phyloP scores from a whole-genome alignment of 1,140 invertebrate genomes.

The Drosophila ananassae region DNA sequence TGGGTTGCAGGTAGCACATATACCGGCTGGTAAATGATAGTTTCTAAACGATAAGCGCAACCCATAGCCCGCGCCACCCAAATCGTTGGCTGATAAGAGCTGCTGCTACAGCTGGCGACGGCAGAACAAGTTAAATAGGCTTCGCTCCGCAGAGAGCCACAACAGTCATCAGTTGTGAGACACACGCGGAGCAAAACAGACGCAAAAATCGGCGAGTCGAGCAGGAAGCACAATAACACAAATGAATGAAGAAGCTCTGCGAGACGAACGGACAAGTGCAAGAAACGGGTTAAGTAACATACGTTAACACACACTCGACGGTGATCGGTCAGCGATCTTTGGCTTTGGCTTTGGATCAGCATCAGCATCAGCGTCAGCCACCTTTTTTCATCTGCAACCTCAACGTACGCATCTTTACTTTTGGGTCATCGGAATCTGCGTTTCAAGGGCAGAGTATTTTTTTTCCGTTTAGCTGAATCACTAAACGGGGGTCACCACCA shows the following conservation, averaged over 20 bases:
- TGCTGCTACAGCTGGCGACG: background rate
- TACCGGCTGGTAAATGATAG: conserved; percentile 6
- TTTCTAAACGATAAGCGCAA: background rate
- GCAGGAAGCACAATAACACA: conserved; percentile 41
- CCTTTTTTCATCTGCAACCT: conserved; percentile 14
- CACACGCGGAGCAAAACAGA: conserved; percentile 70
- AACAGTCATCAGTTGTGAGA: conserved; percentile 54
- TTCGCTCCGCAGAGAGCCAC: conserved; percentile 21
- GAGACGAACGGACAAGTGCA: conserved; percentile 58
- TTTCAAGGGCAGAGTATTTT: conserved; percentile 51
- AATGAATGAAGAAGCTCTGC: conserved; percentile 53
- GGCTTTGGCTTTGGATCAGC: conserved; percentile 24
- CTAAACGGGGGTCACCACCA: conserved; percentile 20
- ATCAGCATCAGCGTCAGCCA: conserved; percentile 9
- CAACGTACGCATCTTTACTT: conserved; percentile 7
- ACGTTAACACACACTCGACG: conserved; percentile 32
- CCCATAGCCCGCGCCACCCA: background rate
- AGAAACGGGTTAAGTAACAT: conserved; percentile 75
- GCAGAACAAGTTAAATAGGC: conserved; percentile 57
- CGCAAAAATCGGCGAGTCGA: conserved; percentile 51
- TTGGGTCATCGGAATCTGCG: conserved; percentile 33
- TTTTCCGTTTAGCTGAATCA: conserved; percentile 32
- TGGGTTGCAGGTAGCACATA: conserved; percentile 9
- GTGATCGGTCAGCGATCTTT: conserved; percentile 75
- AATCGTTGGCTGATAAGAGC: conserved; percentile 41